Conservation (phyloP, 2,113 vertebrate genomes). For the Gyps fulvus region DNA sequence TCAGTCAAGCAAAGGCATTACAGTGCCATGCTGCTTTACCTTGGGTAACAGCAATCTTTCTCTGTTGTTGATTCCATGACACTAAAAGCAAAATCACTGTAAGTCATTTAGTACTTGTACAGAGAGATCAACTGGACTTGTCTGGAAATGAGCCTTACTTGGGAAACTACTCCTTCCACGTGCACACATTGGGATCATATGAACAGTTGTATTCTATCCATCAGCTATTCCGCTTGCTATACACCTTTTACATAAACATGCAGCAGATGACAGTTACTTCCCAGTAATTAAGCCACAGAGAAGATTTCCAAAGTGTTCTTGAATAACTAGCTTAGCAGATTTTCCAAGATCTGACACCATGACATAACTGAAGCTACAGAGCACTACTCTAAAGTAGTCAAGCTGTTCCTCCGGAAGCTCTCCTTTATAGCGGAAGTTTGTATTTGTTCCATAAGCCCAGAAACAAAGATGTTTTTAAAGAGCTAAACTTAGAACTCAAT, state of each 20-base stretch:
- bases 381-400: background rate
- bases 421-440: background rate
- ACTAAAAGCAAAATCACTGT: background rate
- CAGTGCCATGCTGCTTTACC: background rate
- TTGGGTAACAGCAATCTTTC: background rate
- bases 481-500: background rate
- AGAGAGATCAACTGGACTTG: background rate
- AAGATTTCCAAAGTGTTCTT: background rate
- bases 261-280: background rate
- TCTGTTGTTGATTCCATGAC: background rate
- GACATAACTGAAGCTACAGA: background rate
- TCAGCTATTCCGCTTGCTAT: background rate
- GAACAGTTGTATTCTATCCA: background rate
- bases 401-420: background rate
- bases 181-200: background rate
- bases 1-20: background rate
- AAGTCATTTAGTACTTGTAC: background rate
- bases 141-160: background rate
- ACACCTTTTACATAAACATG: background rate
- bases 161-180: background rate
- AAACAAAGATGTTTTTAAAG: background rate
- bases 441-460: background rate
- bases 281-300: background rate
- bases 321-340: background rate
- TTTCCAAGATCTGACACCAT: background rate